Base-by-base conservation (phyloP, 2,797 vertebrate genomes). In the Lateolabrax maculatus region DNA sequence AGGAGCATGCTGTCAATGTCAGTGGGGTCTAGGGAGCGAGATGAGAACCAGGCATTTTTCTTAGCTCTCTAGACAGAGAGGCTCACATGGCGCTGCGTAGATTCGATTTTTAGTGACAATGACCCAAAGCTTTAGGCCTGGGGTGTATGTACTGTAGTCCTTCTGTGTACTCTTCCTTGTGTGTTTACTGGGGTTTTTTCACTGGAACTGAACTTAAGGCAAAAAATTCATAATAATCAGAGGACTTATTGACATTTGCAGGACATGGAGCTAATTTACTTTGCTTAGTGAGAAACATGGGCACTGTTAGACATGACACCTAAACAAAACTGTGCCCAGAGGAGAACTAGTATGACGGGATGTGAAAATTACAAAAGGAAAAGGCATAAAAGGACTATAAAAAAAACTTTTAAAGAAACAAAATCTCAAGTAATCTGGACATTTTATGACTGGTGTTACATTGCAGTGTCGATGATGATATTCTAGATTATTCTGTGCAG, bases 61-160 rank as follows among this genome's bases (percentile, higher is more conserved):
- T 87, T 81, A 65, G 66, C 85, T 91, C 78, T 81, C 64, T 16
- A 84, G 81, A 87, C 82, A 83, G 71, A 81, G 77, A 29, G 77
- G 80, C 87, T 90, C 87, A 84, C 82, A 77, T 80, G 80, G 77
- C 51, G 76, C 71, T 79, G 75, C 83, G 83, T 85, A 83, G 90
- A 92, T 86, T 84, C 44, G 80, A 93, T 92, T 89, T 86, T 83
- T 90, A 90, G 80, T 91, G 91, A 94, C 92, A 94, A 85, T 88
- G 87, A 93, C 91, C 89, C 67, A 84, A 79, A 91, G 82, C 81
- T 48, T 60, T 71, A 79, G 69, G 83, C 89, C 82, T 48, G 79
- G 77, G 84, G 92, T 86, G 71, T 73, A 53, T 79, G 80, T 68
- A 64, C 84, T 85, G 76, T 79, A 86, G 73, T 86, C 66, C 76